Evolutionary conservation across 1,140 invertebrate species (phyloP).

Genomic region (Neotoxoptera formosana): DNA sequence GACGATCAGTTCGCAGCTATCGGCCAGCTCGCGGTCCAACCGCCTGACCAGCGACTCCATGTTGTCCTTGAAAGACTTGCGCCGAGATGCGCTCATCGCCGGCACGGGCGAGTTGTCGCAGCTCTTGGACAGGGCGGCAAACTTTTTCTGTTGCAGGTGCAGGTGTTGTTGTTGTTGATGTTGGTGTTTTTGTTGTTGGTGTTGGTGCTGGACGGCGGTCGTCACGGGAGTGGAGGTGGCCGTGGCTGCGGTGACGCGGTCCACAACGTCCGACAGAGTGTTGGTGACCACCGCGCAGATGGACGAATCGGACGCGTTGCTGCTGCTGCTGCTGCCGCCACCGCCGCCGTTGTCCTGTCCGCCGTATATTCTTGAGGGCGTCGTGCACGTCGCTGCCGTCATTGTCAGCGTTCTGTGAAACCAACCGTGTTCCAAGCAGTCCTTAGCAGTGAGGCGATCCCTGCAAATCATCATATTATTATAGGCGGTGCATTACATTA

Average conservation of each 20-base stretch:
- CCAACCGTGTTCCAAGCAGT: constrained; percentile 74
- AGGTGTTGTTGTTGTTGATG: not conserved
- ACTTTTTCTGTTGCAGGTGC: not conserved
- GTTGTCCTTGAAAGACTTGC: constrained; percentile 66
- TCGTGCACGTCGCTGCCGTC: not conserved
- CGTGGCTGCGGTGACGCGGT: not conserved
- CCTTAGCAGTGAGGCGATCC: constrained; percentile 69
- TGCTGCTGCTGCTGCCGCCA: not conserved
- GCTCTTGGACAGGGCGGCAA: not conserved
- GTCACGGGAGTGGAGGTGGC: not conserved
- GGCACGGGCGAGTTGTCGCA: constrained; percentile 44
- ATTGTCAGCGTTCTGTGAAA: constrained; percentile 61
- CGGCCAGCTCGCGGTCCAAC: constrained; percentile 61
- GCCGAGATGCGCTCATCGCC: constrained; percentile 60
- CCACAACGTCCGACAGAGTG: not conserved
- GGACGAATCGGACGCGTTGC: not conserved
- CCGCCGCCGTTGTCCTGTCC: not conserved
- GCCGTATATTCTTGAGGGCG: not conserved
- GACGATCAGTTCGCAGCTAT: not conserved
- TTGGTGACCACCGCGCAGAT: not conserved
- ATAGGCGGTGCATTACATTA: not conserved
- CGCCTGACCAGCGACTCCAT: constrained; percentile 66
- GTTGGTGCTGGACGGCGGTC: not conserved
- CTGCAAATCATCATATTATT: constrained; percentile 63
- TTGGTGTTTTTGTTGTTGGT: not conserved